Evolutionary conservation across 1,140 invertebrate genomes (phyloP).

Genomic region (Ips nitidus): DNA sequence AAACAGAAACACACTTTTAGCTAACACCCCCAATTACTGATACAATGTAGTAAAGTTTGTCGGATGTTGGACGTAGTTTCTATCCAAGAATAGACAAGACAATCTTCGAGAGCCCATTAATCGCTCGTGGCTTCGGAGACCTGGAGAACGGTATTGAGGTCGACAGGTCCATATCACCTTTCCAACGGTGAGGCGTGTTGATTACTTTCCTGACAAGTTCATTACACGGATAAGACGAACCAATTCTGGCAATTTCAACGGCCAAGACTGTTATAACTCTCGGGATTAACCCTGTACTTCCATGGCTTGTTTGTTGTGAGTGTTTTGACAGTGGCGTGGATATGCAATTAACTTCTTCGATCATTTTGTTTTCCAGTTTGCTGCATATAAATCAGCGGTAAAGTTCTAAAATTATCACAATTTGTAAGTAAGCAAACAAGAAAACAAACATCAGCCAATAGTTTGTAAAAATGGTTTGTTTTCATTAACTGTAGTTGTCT

Average conservation of each 20-base stretch:
- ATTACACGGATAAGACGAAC: conserved; percentile 34
- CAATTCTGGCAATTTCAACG: conserved; percentile 32
- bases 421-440: too few species aligned
- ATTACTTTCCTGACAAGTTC: conserved; percentile 36
- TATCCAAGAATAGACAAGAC: conserved; percentile 5
- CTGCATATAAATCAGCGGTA: too few species aligned
- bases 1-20: background rate
- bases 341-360: too few species aligned
- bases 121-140: conserved; percentile 22
- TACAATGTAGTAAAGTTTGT: too few species aligned
- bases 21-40: too few species aligned
- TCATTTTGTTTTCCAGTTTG: too few species aligned
- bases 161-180: conserved; percentile 38
- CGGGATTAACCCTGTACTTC: conserved; percentile 23
- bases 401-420: too few species aligned
- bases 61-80: background rate
- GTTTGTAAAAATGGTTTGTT: too few species aligned
- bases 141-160: conserved; percentile 13
- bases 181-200: conserved; percentile 32
- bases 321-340: background rate
- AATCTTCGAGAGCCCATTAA: conserved; percentile 20
- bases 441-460: too few species aligned
- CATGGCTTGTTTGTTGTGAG: background rate
- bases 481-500: too few species aligned
- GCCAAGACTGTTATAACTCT: conserved; percentile 12